Evolutionary conservation across 2,888 invertebrate species (phyloP).

Genomic region (Meandrusa payeni): DNA sequence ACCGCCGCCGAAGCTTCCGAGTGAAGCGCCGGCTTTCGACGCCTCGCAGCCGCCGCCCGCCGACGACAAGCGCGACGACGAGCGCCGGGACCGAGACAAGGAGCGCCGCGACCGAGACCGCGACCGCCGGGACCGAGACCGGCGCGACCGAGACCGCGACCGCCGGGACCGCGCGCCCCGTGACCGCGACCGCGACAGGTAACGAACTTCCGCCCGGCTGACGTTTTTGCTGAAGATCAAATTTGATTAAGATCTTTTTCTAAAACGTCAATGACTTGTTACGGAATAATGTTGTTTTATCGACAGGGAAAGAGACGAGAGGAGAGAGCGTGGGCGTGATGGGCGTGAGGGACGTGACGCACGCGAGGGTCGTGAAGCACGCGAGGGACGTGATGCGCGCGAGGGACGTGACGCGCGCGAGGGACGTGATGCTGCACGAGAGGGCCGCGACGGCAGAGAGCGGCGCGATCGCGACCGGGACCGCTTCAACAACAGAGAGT

Average conservation of each 20-base stretch:
- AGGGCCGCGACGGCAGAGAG: slow-evolving; percentile 33
- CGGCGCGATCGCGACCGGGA: slow-evolving; percentile 37
- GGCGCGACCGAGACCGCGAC: slow-evolving; percentile 48
- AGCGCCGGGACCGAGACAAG: slow-evolving; percentile 49
- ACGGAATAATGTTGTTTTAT: too few relatives aligned
- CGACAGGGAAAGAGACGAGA: slow-evolving; percentile 33
- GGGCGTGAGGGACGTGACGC: slow-evolving; percentile 36
- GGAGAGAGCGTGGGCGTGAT: slow-evolving; percentile 40
- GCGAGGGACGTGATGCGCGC: slow-evolving; percentile 39
- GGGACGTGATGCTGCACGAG: slow-evolving; percentile 29
- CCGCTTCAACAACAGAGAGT: slow-evolving; percentile 41
- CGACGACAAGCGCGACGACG: slow-evolving; percentile 47
- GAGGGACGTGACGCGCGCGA: too few relatives aligned
- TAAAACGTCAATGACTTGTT: too few relatives aligned
- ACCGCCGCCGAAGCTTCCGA: slow-evolving; percentile 63
- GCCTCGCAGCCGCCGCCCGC: slow-evolving; percentile 44
- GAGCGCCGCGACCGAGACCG: slow-evolving; percentile 49
- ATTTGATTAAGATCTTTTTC: too few relatives aligned
- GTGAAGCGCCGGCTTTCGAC: slow-evolving; percentile 52
- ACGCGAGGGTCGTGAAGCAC: too few relatives aligned
- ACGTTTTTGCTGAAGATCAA: not conserved
- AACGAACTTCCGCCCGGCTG: too few relatives aligned
- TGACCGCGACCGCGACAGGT: slow-evolving; percentile 29
- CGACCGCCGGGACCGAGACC: slow-evolving; percentile 39
- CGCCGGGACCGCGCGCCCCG: slow-evolving; percentile 33